These are phyloP conservation scores for Hydraecia micacea DNA, from an alignment of 2,888 invertebrate species.

Conservation along the genomic window DNA sequence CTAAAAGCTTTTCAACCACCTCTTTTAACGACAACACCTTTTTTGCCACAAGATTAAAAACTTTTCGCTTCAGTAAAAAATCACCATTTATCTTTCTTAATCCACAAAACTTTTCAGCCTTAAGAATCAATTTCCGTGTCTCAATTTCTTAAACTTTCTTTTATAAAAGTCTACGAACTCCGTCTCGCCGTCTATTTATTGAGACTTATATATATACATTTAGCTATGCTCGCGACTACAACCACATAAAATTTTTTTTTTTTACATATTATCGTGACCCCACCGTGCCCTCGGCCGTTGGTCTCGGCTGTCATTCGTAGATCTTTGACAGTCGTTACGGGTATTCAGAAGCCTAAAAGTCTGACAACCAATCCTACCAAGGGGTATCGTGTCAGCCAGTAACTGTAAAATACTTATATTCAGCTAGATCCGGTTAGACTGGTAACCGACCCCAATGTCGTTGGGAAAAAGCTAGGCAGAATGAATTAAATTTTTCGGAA, in stretches of 20 bases:
- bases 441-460: not conserved
- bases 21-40: constrained; percentile 20
- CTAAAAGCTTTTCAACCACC: constrained; percentile 14
- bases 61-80: constrained; percentile 43
- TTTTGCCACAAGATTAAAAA: constrained; percentile 38
- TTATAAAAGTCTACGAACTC: constrained; percentile 15
- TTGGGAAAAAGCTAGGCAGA: not conserved
- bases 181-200: constrained; percentile 23
- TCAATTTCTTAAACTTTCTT: constrained; percentile 31
- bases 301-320: not conserved
- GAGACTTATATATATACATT: constrained; percentile 36
- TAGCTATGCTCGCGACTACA: not conserved
- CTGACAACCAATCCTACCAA: not conserved
- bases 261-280: not conserved
- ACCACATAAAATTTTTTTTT: not conserved
- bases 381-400: not conserved
- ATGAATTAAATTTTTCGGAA: not conserved
- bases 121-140: constrained; percentile 45
- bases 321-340: not conserved
- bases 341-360: not conserved
- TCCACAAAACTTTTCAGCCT: constrained; percentile 44
- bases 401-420: not conserved
- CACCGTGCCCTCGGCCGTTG: not conserved
- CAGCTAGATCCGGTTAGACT: not conserved
- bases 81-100: constrained; percentile 55